These are phyloP conservation scores for Scaeva pyrastri DNA, from an alignment of 2,888 invertebrate species.

Conservation along the genomic window DNA sequence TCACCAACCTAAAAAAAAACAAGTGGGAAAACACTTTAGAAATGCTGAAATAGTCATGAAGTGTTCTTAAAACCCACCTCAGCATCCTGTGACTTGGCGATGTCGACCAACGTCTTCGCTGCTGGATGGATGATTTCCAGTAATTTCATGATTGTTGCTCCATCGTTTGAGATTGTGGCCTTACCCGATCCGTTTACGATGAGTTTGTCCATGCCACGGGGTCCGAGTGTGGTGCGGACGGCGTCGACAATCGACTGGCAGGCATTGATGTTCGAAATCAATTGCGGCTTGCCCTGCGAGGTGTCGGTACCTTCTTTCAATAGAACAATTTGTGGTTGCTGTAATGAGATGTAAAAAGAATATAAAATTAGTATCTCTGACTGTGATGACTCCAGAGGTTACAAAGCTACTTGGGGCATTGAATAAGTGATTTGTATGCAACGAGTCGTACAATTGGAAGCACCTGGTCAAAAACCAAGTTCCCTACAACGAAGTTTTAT, in stretches of 20 bases:
- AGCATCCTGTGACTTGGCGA: conserved; percentile 99
- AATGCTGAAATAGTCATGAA: not conserved
- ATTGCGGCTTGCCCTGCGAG: conserved; percentile 97
- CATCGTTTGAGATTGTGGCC: conserved; percentile 99
- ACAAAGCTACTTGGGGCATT: too few species aligned
- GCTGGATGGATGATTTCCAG: conserved; percentile 99
- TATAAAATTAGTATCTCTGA: too few species aligned
- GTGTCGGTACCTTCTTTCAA: conserved; percentile 99
- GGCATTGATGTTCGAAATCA: conserved; percentile 98
- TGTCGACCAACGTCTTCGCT: conserved; percentile 98
- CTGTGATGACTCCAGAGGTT: too few species aligned
- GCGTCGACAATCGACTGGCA: conserved; percentile 98
- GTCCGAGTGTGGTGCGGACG: conserved; percentile 97
- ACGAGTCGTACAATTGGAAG: conserved; percentile 38
- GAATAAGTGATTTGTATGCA: too few species aligned
- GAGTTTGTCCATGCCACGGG: conserved; percentile 99
- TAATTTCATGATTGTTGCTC: conserved; percentile 99
- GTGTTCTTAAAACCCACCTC: conserved; percentile 87
- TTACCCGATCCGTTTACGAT: conserved; percentile 96
- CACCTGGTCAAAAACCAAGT: not conserved
- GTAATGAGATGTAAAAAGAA: conserved; percentile 78
- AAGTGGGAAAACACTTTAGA: not conserved
- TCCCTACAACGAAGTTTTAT: not conserved
- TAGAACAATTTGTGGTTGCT: conserved; percentile 99
- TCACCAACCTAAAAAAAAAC: conserved; percentile 92